Conservation (phyloP, 2,113 vertebrate genomes). For the Pampusana beccarii region DNA sequence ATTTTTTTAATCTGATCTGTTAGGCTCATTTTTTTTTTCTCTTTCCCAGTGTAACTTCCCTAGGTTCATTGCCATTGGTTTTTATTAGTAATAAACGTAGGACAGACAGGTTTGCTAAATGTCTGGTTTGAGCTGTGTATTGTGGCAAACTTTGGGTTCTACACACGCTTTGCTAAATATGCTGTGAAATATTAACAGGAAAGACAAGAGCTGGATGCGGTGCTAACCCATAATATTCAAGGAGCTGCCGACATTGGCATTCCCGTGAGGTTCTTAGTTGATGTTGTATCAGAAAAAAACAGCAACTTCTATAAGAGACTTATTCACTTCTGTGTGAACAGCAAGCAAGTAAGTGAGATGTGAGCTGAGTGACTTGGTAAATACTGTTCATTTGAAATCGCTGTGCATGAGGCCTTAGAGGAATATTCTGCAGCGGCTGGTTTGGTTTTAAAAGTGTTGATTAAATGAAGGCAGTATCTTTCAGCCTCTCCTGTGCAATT, state of each 20-base stretch:
- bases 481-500: neutral
- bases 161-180: neutral
- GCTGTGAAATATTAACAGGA: slow-evolving; percentile 58
- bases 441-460: neutral
- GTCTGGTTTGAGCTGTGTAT: neutral
- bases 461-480: neutral
- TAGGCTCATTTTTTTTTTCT: neutral
- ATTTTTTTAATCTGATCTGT: neutral
- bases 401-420: neutral
- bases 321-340: slow-evolving; percentile 61
- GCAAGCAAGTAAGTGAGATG: slow-evolving; percentile 70
- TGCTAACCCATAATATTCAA: slow-evolving; percentile 75
- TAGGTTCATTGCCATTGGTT: neutral
- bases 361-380: neutral
- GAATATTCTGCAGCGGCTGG: neutral
- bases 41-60: neutral
- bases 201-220: slow-evolving; percentile 57
- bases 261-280: slow-evolving; percentile 62
- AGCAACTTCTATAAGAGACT: slow-evolving; percentile 50
- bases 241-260: slow-evolving; percentile 71
- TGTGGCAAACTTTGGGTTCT: neutral
- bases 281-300: slow-evolving; percentile 49
- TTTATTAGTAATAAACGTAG: neutral
- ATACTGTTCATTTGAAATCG: neutral
- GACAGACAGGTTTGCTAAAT: neutral